Base-by-base conservation (phyloP, 2,888 invertebrate species). In the Dysmachus trigonus region DNA sequence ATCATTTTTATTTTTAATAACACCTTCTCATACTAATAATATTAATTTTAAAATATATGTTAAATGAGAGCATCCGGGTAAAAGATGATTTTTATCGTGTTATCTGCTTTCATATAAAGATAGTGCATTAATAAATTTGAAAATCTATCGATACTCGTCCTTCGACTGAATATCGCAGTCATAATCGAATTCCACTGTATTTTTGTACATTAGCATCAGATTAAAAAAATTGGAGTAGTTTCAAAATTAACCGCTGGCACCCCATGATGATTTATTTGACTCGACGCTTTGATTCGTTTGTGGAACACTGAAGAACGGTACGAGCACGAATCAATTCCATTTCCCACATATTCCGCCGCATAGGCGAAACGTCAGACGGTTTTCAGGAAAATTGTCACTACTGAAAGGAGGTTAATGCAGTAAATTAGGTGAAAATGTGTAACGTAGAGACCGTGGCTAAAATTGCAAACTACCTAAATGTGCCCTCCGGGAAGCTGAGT, bases 401-500 rank as follows among this genome's bases (percentile, higher is more conserved):
- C n/a, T n/a, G n/a, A 6, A 8, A 27, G 18, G 62, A 62, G 62
- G 62, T 62, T 62, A 62, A 62, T 62, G 62, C 62, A 8, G 62
- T 62, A 62, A 62, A 27, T 10, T 27, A 22, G 8, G 10, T 0
- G 33, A 62, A 62, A 71, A 82, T 92, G 92, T 91, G 91, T 85
- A 90, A 91, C 89, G 89, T 91, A 85, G 90, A 89, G 87, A 89
- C 90, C 31, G 90, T 94, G 35, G 93, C 93, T 89, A 91, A 93
- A 89, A 90, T 94, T 76, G 94, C 94, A 76, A 93, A 93, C 89
- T 94, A 94, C 89, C 91, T 94, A 81, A 93, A 93, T 86, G 92
- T 93, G 10, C 90, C 93, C 62, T 91, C 93, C 4, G 94, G 94
- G 15, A 92, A 93, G 88, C 88, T 94, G 73, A 92, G 93, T 87